Conservation (phyloP, 2,888 invertebrate species). For the Philhelius pedissequus region DNA sequence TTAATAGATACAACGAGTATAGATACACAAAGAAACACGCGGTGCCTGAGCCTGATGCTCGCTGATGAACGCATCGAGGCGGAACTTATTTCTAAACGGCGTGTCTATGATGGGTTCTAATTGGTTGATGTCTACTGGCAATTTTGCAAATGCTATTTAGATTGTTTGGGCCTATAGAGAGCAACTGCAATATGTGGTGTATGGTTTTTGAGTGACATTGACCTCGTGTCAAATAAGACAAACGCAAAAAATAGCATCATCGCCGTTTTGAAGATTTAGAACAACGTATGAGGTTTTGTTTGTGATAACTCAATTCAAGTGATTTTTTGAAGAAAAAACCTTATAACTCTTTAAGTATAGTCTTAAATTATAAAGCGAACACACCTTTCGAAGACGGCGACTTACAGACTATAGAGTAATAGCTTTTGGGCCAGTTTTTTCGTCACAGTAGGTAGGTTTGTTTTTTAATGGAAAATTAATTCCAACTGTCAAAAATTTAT, state of each 20-base stretch:
- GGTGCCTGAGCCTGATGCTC: not conserved
- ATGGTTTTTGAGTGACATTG: constrained; percentile 16
- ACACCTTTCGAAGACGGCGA: too few relatives aligned
- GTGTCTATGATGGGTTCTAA: constrained; percentile 27
- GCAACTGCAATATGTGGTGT: not conserved
- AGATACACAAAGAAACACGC: not conserved
- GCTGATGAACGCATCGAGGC: constrained; percentile 20
- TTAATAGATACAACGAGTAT: too few relatives aligned
- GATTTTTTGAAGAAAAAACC: not conserved
- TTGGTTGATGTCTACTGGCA: constrained; percentile 14
- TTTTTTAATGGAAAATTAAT: too few relatives aligned
- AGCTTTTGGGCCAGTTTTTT: too few relatives aligned
- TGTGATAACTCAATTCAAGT: not conserved
- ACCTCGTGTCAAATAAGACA: constrained; percentile 7
- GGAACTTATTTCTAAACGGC: constrained; percentile 27
- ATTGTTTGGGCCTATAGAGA: not conserved
- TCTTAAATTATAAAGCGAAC: too few relatives aligned
- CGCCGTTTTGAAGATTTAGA: not conserved
- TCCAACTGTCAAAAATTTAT: too few relatives aligned
- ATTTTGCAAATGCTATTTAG: constrained; percentile 14
- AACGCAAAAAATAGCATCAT: not conserved
- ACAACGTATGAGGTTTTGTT: not conserved
- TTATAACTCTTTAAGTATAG: too few relatives aligned
- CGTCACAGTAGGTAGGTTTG: too few relatives aligned
- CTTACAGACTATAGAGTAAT: too few relatives aligned